Evolutionary conservation across 2,888 invertebrate species (phyloP).

Genomic region (Calliphora vomitoria): DNA sequence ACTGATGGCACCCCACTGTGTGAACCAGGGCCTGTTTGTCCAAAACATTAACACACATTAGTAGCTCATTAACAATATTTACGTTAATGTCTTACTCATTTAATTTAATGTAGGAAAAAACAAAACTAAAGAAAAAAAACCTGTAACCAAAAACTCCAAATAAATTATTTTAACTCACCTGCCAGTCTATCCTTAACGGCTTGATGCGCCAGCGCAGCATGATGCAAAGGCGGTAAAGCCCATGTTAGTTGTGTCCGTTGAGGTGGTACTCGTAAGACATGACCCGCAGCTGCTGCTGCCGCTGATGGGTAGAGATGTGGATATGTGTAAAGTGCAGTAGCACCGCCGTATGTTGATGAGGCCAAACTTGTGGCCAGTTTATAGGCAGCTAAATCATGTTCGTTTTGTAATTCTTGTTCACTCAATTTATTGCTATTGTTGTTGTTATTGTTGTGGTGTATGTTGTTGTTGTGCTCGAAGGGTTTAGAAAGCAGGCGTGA

Average conservation of each 20-base stretch:
- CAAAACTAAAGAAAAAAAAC: neutral
- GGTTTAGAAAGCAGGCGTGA: conserved; percentile 92
- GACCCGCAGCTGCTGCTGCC: conserved; percentile 85
- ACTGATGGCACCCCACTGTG: conserved; percentile 48
- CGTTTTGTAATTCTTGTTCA: conserved; percentile 83
- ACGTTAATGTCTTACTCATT: conserved; percentile 32
- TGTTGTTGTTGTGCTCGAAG: conserved; percentile 86
- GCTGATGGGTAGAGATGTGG: conserved; percentile 85
- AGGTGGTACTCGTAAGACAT: conserved; percentile 93
- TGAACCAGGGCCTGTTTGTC: conserved; percentile 3
- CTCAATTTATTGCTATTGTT: conserved; percentile 79
- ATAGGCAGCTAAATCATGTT: conserved; percentile 83
- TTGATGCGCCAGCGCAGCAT: conserved; percentile 91
- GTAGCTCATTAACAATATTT: conserved; percentile 51
- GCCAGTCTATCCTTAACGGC: conserved; percentile 93
- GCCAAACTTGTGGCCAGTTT: conserved; percentile 84
- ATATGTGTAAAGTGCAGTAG: conserved; percentile 84
- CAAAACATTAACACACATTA: conserved; percentile 63
- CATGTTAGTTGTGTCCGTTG: conserved; percentile 86
- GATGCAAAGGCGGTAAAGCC: conserved; percentile 85
- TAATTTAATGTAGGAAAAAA: conserved; percentile 1
- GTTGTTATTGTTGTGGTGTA: conserved; percentile 78
- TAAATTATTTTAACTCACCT: conserved; percentile 86
- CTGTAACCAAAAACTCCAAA: neutral
- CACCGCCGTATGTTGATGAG: conserved; percentile 82